phyloP scores from a whole-genome alignment of 2,797 vertebrate genomes.

The Centropyge bicolor region DNA sequence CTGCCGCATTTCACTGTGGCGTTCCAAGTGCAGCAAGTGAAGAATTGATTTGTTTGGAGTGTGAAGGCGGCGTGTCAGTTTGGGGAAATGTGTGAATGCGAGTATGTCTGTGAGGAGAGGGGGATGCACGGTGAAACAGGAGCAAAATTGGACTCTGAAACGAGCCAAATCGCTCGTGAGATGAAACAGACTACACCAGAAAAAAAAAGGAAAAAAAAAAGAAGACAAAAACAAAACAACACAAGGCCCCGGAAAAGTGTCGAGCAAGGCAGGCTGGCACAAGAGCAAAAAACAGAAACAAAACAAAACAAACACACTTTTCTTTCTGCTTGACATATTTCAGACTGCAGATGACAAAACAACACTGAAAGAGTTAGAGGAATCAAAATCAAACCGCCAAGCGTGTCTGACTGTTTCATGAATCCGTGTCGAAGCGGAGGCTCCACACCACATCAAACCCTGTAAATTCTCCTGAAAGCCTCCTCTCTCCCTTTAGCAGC shows the following conservation, averaged over 20 bases:
- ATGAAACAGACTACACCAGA: constrained; percentile 71
- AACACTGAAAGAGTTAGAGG: constrained; percentile 66
- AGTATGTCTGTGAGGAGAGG: constrained; percentile 52
- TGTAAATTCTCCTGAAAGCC: constrained; percentile 78
- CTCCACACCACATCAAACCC: constrained; percentile 72
- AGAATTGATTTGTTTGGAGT: constrained; percentile 80
- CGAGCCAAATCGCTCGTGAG: constrained; percentile 70
- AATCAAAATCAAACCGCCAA: constrained; percentile 75
- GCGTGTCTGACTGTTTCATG: constrained; percentile 73
- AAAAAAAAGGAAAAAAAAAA: constrained; percentile 14
- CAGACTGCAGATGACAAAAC: constrained; percentile 71
- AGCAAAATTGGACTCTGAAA: constrained; percentile 74
- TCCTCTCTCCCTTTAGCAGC: constrained; percentile 63
- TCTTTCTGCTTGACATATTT: constrained; percentile 73
- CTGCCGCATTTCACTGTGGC: constrained; percentile 54
- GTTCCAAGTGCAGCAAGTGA: constrained; percentile 58
- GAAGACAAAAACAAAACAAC: constrained; percentile 49
- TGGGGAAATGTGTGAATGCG: constrained; percentile 72
- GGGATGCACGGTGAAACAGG: constrained; percentile 53
- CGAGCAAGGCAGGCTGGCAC: constrained; percentile 56
- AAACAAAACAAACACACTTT: constrained; percentile 70
- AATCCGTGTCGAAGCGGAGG: constrained; percentile 65
- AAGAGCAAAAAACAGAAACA: constrained; percentile 49
- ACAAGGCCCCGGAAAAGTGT: constrained; percentile 64
- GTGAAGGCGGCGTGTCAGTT: constrained; percentile 73